Base-by-base conservation (phyloP, 2,797 vertebrate species). In the Odontamblyopus lacepedii region DNA sequence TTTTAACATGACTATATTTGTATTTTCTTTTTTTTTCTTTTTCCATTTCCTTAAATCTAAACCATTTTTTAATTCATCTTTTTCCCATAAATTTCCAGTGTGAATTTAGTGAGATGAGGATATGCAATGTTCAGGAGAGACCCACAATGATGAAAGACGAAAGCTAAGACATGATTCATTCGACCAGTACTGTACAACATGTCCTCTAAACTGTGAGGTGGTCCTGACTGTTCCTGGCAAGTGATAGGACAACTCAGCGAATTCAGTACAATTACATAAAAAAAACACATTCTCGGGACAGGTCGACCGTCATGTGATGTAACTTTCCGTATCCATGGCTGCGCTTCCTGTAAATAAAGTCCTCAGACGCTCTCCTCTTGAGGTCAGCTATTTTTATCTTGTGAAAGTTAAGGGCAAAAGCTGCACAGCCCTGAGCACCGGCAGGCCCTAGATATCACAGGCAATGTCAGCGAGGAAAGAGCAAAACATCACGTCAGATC, bases 391-490 rank as follows among this genome's bases (percentile, higher is more conserved):
- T 84, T 86, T 84, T 82, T 74, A 79, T 74, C 3, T 5, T 44
- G 64, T 74, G 64, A 32, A 77, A 75, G 71, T 67, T 80, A 87
- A 85, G 76, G 78, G 67, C 81, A 83, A 6, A 64, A 53, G 48
- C 69, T 60, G 72, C 55, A 72, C 79, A 53, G 77, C 83, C 83
- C 41, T 62, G 71, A 86, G 85, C 79, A 69, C 69, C 66, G 84
- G 71, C 76, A 77, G 74, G 74, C 79, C 79, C 68, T 74, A 60
- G 75, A 62, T 67, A 75, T 80, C 81, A 68, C 75, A 61, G 75
- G 61, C 69, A 76, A 81, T 88, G 83, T 85, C 81, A 74, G 32
- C 68, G 72, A 70, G 48, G 70, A 87, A 86, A 82, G 78, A 83
- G 76, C 75, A 82, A 81, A 83, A 82, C 70, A 89, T 87, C 78